Conservation (phyloP, 2,888 invertebrate genomes). For the Drosophila monieri region DNA sequence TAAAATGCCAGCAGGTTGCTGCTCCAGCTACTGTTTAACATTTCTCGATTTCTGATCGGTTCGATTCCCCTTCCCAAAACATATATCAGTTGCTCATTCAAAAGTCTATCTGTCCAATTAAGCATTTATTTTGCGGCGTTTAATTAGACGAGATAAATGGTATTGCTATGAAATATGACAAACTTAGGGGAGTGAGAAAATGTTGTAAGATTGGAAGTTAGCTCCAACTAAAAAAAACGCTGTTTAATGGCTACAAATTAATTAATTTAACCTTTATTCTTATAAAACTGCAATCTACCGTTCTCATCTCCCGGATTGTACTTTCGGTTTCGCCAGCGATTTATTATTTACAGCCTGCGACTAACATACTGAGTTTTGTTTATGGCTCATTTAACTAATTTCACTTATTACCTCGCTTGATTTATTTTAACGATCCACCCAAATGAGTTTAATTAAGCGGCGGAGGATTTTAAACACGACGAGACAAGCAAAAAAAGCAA, state of each 20-base stretch:
- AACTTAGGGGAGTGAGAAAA: background rate
- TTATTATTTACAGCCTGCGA: conserved; percentile 17
- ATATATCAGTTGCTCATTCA: conserved; percentile 58
- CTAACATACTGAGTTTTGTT: conserved; percentile 28
- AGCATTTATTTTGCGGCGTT: conserved; percentile 65
- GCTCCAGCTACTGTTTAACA: conserved; percentile 35
- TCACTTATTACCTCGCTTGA: conserved; percentile 44
- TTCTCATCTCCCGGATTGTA: conserved; percentile 16
- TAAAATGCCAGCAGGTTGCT: conserved; percentile 39
- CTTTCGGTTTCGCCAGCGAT: conserved; percentile 33
- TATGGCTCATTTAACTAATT: conserved; percentile 61
- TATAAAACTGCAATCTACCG: conserved; percentile 7
- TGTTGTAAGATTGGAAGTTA: background rate
- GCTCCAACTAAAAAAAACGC: background rate
- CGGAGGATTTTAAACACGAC: conserved; percentile 18
- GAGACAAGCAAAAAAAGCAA: conserved; percentile 13
- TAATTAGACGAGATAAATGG: conserved; percentile 71
- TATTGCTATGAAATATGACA: conserved; percentile 50
- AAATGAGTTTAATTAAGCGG: conserved; percentile 69
- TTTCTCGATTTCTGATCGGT: conserved; percentile 30
- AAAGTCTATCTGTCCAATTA: conserved; percentile 78
- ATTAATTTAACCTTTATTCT: background rate
- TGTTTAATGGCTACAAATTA: background rate
- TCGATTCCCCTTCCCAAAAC: conserved; percentile 36
- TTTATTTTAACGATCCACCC: conserved; percentile 67